phyloP scores from a whole-genome alignment of 2,797 vertebrate genomes.

The Pachyuromys duprasi region DNA sequence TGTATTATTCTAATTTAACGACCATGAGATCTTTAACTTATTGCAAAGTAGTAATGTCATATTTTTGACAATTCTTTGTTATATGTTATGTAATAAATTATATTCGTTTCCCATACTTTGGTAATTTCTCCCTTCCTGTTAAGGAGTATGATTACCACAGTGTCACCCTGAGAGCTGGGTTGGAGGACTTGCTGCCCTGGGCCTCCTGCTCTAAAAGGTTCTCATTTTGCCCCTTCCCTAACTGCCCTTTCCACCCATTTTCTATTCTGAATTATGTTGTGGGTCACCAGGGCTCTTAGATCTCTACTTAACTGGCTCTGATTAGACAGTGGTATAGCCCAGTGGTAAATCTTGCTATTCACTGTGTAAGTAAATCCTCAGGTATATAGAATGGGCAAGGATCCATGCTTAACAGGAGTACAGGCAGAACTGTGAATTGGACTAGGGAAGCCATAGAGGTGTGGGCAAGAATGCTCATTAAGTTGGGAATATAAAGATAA shows the following conservation, averaged over 20 bases:
- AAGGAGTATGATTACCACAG: background rate
- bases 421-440: background rate
- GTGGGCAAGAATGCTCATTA: background rate
- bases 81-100: background rate
- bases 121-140: background rate
- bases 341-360: background rate
- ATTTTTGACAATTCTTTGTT: background rate
- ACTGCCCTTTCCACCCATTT: background rate
- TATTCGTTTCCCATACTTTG: background rate
- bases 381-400: background rate
- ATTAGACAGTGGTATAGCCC: background rate
- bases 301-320: background rate
- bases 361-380: background rate
- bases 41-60: background rate
- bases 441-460: too few relatives aligned
- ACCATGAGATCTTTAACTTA: slow-evolving; percentile 10
- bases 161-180: background rate
- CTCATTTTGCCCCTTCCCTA: background rate
- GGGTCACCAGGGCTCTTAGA: too few relatives aligned
- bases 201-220: background rate
- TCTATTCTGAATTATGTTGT: background rate
- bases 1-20: background rate
- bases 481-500: background rate
- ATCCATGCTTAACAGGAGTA: background rate
- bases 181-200: background rate